A percentile compares a stretch with the other conserved stretches of the same genome.
Conservation (phyloP, 2,888 invertebrate species). For the Agrochola litura region DNA sequence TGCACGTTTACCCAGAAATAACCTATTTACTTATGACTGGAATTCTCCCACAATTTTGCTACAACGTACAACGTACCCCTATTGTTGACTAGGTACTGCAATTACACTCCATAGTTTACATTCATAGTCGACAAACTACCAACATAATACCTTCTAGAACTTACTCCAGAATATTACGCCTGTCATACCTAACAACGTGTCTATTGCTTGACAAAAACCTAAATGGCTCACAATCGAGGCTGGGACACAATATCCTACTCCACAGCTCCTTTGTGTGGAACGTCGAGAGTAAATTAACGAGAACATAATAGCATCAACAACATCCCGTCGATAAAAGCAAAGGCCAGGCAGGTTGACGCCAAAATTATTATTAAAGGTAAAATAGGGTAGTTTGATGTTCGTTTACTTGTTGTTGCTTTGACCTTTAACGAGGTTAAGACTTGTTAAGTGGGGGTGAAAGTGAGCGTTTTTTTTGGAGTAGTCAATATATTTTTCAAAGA, state of each 20-base stretch:
- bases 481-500: background rate
- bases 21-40: background rate
- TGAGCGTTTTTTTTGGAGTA: background rate
- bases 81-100: background rate
- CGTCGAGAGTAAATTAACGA: slow-evolving; percentile 45
- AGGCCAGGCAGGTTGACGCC: slow-evolving; percentile 35
- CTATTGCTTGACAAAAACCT: slow-evolving; percentile 38
- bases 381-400: slow-evolving; percentile 32
- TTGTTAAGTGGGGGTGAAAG: background rate
- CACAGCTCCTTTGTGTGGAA: slow-evolving; percentile 31
- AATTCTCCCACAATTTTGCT: background rate
- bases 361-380: slow-evolving; percentile 37
- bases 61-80: background rate
- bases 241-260: slow-evolving; percentile 36
- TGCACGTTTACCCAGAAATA: background rate
- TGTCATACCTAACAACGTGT: slow-evolving; percentile 6
- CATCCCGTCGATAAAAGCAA: slow-evolving; percentile 36
- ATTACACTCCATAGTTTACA: background rate
- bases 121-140: background rate
- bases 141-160: slow-evolving; percentile 22
- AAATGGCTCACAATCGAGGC: slow-evolving; percentile 40
- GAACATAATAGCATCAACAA: slow-evolving; percentile 41
- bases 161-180: background rate
- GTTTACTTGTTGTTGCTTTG: slow-evolving; percentile 12
- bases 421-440: slow-evolving; percentile 18